These are phyloP conservation scores for Pristis pectinata DNA, from an alignment of 2,797 vertebrate species.

Conservation along the genomic window DNA sequence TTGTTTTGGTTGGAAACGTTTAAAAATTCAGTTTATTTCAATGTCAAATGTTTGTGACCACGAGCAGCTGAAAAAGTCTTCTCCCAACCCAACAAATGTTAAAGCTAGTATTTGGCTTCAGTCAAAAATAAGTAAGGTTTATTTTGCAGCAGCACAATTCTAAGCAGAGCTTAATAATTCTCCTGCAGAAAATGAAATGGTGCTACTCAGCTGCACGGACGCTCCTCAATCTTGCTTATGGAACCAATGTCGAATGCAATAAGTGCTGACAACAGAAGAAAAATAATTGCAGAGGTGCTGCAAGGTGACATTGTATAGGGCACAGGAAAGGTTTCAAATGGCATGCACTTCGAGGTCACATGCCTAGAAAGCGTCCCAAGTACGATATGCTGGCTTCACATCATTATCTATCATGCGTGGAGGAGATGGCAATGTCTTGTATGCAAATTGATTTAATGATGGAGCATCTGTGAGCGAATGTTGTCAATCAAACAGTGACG, in stretches of 20 bases:
- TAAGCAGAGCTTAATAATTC: background rate
- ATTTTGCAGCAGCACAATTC: background rate
- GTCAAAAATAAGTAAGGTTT: background rate
- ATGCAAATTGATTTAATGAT: conserved; percentile 28
- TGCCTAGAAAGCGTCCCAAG: background rate
- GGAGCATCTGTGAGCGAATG: background rate
- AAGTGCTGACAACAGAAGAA: conserved; percentile 10
- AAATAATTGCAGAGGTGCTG: conserved; percentile 10
- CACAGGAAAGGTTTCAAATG: background rate
- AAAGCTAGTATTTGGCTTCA: background rate
- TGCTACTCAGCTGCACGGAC: background rate
- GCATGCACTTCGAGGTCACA: background rate
- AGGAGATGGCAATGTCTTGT: conserved; percentile 5
- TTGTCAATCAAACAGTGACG: conserved; percentile 19
- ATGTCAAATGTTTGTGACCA: background rate
- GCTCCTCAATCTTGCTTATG: background rate
- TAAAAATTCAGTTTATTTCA: background rate
- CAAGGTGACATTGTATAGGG: conserved; percentile 24
- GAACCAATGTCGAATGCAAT: background rate
- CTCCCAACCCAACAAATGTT: background rate
- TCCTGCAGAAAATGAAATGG: background rate
- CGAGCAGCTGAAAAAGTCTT: background rate
- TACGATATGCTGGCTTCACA: background rate
- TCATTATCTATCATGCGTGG: conserved; percentile 25
- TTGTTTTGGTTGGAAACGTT: background rate